A percentile compares a stretch with the other conserved stretches of the same genome.
phyloP scores from a whole-genome alignment of 64 coral and sea anemone species.

The Pocillopora damicornis region DNA sequence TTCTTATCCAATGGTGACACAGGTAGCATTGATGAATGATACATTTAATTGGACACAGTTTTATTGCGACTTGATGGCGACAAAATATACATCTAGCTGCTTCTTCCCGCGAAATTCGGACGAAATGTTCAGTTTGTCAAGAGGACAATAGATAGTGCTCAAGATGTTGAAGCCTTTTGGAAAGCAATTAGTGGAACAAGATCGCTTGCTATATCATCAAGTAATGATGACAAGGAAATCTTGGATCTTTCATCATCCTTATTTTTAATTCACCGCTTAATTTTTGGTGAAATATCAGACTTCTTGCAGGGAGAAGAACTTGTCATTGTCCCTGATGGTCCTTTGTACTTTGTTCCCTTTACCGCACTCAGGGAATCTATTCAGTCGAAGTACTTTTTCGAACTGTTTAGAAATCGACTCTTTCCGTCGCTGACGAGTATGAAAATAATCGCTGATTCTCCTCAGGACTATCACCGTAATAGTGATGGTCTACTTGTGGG shows the following conservation, averaged over 20 bases:
- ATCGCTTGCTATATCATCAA: neutral
- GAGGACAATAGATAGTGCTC: neutral
- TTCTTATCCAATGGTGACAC: too few species aligned
- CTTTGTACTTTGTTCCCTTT: slow-evolving; percentile 22
- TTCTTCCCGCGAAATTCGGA: neutral
- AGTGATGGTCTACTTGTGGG: slow-evolving; percentile 20
- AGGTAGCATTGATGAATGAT: neutral
- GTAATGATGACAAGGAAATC: neutral
- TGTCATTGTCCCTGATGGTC: slow-evolving; percentile 7
- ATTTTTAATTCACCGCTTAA: neutral
- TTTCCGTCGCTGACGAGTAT: slow-evolving; percentile 25
- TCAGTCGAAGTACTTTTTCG: neutral
- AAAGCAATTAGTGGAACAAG: neutral
- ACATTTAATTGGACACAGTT: neutral
- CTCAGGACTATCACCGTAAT: neutral
- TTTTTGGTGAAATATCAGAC: neutral
- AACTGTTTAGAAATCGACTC: slow-evolving; percentile 5
- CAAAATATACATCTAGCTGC: neutral
- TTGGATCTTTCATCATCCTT: neutral
- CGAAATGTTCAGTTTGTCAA: neutral
- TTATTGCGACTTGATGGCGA: neutral
- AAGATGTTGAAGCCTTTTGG: neutral
- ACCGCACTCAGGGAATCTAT: slow-evolving; percentile 1
- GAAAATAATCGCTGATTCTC: slow-evolving; percentile 13
- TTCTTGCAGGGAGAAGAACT: neutral